Base-by-base conservation (phyloP, 2,113 vertebrate species). In the Eulacestoma nigropectus region DNA sequence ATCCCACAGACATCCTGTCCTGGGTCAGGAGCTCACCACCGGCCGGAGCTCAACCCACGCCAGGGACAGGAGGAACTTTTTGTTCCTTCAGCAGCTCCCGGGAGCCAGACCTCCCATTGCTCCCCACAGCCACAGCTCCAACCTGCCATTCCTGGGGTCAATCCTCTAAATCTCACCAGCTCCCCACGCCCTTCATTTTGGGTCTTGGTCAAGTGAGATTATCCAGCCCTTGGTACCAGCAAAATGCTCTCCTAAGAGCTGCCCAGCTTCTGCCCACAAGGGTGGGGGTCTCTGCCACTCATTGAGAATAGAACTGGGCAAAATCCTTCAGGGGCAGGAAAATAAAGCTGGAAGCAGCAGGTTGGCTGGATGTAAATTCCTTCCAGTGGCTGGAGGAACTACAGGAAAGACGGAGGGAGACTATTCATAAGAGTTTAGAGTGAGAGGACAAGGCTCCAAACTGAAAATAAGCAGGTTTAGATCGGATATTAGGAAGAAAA, bases 1-100 rank as follows among this genome's bases (percentile, higher is more conserved):
- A 84, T 93, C 94, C 93, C 93, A 95, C 93, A 95, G 91, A 90
- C 96, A 95, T 96, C 94, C 94, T 96, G 93, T 95, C 39, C 93
- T 67, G 83, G 93, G 95, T 95, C 95, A 97, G 80, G 53, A 93
- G 92, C 95, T 95, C 87, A 44, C 74, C 9, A 1, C 62, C 4
- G 0, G 47, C 87, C 52, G 9, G 32, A 59, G 73, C 81, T 82
- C 91, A 65, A 9, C 62, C 49, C 90, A 83, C 13, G 27, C 68
- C 95, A 83, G 59, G 73, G 85, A 91, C 82, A 75, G 72, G 56
- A 56, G 87, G 90, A 96, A 94, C 82, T 82, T 88, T 90, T 65
- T 90, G 90, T 91, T 94, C 91, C 72, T 29, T 25, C 23, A 63
- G 53, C 17, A 6, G 67, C 55, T 94, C 67, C 50, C 50, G 35